A percentile compares a stretch with the other conserved stretches of the same genome.
phyloP scores from a whole-genome alignment of 2,113 vertebrate genomes.

The Eurypyga helias region DNA sequence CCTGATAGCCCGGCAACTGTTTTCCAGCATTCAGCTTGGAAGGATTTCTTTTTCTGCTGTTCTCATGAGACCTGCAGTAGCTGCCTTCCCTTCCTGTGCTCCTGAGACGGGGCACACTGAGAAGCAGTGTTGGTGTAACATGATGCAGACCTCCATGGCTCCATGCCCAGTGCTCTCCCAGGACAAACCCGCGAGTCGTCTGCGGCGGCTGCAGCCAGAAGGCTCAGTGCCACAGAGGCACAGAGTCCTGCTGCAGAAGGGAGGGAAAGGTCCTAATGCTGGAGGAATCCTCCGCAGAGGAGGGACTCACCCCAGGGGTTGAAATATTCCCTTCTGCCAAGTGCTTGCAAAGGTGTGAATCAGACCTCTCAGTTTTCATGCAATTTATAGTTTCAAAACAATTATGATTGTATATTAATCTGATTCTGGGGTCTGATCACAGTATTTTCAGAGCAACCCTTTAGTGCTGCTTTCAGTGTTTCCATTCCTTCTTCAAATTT shows the following conservation, averaged over 20 bases:
- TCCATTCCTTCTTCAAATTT: not conserved
- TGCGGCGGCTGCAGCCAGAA: not conserved
- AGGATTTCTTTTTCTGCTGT: not conserved
- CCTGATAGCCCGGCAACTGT: not conserved
- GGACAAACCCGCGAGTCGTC: fast-evolving
- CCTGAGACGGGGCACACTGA: not conserved
- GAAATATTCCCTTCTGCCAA: not conserved
- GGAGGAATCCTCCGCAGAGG: not conserved
- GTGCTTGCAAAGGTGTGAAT: not conserved
- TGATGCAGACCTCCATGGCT: not conserved
- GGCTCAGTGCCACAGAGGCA: not conserved
- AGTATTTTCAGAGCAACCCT: not conserved
- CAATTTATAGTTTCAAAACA: not conserved
- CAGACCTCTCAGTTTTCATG: not conserved
- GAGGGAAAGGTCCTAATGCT: not conserved
- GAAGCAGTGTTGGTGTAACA: not conserved
- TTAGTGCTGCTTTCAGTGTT: not conserved
- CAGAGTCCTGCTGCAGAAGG: not conserved
- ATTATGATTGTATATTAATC: not conserved
- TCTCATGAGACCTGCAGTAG: not conserved
- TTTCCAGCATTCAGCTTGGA: not conserved
- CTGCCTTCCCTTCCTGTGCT: not conserved
- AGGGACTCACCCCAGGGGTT: not conserved
- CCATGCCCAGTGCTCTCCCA: not conserved
- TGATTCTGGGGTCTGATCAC: not conserved